Conservation (phyloP, 2,888 invertebrate species). For the Lissonota sp. region DNA sequence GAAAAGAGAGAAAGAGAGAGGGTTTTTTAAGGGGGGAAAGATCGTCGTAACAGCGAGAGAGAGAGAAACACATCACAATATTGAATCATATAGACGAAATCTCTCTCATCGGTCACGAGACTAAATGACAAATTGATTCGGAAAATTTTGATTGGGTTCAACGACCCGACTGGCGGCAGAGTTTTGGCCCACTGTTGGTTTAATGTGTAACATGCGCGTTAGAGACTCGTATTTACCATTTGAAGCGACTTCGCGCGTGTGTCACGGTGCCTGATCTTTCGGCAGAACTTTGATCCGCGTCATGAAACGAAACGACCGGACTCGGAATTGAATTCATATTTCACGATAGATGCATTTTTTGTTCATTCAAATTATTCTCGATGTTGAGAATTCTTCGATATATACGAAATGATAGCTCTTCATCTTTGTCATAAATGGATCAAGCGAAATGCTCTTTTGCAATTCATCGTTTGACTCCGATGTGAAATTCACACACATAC, state of each 20-base stretch:
- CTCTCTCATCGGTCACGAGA: slow-evolving; percentile 41
- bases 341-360: too few species aligned
- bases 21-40: background rate
- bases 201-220: slow-evolving; percentile 5
- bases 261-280: slow-evolving; percentile 16
- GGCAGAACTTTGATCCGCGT: slow-evolving; percentile 8
- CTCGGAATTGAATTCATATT: too few species aligned
- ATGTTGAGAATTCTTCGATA: too few species aligned
- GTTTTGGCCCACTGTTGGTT: slow-evolving; percentile 55
- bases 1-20: slow-evolving; percentile 44
- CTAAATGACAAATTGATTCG: slow-evolving; percentile 55
- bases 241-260: slow-evolving; percentile 24
- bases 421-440: too few species aligned
- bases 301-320: too few species aligned
- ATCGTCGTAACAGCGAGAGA: slow-evolving; percentile 49
- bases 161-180: slow-evolving; percentile 49
- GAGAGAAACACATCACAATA: slow-evolving; percentile 50
- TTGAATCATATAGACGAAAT: slow-evolving; percentile 56
- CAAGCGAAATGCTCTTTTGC: too few species aligned
- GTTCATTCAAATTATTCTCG: too few species aligned
- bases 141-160: slow-evolving; percentile 60
- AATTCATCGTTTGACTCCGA: too few species aligned
- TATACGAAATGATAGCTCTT: too few species aligned
- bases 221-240: background rate
- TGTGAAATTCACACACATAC: too few species aligned